Evolutionary conservation across 2,797 vertebrate genomes (phyloP).

Genomic region (Lutra lutra): DNA sequence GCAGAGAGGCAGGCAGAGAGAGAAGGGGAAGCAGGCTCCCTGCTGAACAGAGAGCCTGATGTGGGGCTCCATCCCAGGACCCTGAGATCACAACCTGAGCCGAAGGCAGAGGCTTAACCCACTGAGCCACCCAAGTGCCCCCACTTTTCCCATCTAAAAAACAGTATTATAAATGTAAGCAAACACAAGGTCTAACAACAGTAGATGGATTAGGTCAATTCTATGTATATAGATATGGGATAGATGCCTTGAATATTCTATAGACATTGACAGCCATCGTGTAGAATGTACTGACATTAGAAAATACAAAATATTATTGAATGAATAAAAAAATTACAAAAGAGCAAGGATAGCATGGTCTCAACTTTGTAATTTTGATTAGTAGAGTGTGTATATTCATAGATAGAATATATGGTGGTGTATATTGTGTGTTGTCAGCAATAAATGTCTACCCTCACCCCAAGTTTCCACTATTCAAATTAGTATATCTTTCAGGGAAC

Average conservation of each 20-base stretch:
- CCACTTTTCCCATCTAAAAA: not conserved
- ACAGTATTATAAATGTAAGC: not conserved
- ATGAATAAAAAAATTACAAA: not conserved
- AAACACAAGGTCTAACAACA: not conserved
- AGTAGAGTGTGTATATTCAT: not conserved
- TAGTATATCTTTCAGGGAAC: not conserved
- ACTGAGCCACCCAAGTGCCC: too few species aligned
- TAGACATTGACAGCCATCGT: not conserved
- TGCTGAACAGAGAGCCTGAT: too few species aligned
- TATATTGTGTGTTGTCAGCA: too few species aligned
- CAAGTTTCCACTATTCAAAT: not conserved
- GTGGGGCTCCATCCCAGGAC: too few species aligned
- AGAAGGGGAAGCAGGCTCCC: too few species aligned
- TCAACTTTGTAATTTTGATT: not conserved
- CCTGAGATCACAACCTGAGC: too few species aligned
- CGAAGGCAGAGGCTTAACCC: too few species aligned
- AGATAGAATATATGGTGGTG: not conserved
- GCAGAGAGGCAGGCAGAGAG: too few species aligned
- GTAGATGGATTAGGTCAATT: not conserved
- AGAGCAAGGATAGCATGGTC: not conserved
- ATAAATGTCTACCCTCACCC: not conserved
- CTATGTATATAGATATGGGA: too few species aligned
- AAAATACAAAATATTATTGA: not conserved
- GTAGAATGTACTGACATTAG: not conserved
- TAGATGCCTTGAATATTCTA: not conserved